These are phyloP conservation scores for Cardiocondyla obscurior DNA, from an alignment of 1,140 invertebrate genomes.

Conservation along the genomic window DNA sequence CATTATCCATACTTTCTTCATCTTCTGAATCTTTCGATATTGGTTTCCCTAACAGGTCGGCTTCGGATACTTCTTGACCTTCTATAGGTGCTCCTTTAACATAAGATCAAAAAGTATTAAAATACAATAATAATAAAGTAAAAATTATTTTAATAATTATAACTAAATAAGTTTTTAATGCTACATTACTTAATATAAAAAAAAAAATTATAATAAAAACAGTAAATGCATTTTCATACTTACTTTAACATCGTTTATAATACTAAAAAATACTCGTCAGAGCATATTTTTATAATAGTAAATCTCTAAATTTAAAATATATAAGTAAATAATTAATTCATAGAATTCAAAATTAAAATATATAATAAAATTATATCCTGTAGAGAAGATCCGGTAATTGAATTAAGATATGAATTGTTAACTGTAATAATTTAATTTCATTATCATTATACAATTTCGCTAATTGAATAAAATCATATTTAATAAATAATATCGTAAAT, in stretches of 20 bases:
- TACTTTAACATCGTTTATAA: too few species aligned
- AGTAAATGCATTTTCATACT: too few species aligned
- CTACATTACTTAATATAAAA: neutral
- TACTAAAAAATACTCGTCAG: neutral
- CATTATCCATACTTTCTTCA: constrained; percentile 78
- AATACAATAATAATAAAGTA: neutral
- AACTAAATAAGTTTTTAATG: constrained; percentile 3
- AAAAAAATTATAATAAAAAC: neutral
- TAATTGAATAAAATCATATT: neutral
- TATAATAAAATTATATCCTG: neutral
- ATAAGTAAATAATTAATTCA: neutral
- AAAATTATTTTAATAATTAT: constrained; percentile 7
- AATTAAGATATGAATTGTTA: neutral
- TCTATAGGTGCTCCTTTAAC: constrained; percentile 79
- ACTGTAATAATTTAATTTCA: neutral
- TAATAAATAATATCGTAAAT: neutral
- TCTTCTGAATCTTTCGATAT: constrained; percentile 80
- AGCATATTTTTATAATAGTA: neutral
- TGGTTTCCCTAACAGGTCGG: constrained; percentile 79
- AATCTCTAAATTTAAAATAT: neutral
- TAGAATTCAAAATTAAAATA: too few species aligned
- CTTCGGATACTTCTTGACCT: constrained; percentile 81
- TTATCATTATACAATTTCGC: neutral
- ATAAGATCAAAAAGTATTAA: constrained; percentile 17
- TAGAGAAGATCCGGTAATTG: too few species aligned